Evolutionary conservation across 2,113 vertebrate species (phyloP), one percentile per base, ranked within the genome.

Genomic region (Ovis canadensis): DNA sequence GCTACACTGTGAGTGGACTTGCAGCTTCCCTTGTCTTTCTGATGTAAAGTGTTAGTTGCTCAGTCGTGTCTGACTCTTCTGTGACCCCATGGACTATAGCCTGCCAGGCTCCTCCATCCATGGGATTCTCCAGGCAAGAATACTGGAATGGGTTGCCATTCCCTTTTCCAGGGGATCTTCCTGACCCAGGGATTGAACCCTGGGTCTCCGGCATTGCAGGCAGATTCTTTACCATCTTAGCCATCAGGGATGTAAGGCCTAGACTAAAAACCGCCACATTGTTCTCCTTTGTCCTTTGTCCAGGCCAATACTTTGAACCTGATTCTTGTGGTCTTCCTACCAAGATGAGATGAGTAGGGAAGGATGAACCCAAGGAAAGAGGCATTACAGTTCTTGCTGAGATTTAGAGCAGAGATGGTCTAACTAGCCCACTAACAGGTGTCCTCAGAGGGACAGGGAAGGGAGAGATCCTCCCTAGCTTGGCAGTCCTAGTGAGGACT

Each of bases 131-230:
- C 67, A 40, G 19, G 19, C 67, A 71, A 71, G 67, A 12, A 36
- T 40, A 71, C n/a, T 21, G n/a, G 10, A 23, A 36, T 71, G n/a
- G 67, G 67, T 71, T 71, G 67, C n/a, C 10, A 40, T 71, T 71
- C 9, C 19, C 9, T 71, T 36, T 40, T 71, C 67, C 1, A 21
- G n/a, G 67, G 67, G 19, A 71, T 71, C 67, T 71, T 40, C 10
- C 67, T 23, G 19, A 71, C n/a, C 19, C 5, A 71, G 19, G n/a
- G 19, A 40, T 40, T 71, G n/a, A 23, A 71, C n/a, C n/a, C n/a
- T 19, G 5, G 67, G 67, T 23, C 19, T 71, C 67, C 0, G 2
- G 67, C 19, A 40, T 71, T 36, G 9, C 19, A 36, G n/a, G 9
- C 64, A 71, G 19, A 71, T 71, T 71, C n/a, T 71, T 71, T 71